These are phyloP conservation scores for Apodemia hepburni DNA, from an alignment of 2,888 invertebrate species.

Conservation along the genomic window DNA sequence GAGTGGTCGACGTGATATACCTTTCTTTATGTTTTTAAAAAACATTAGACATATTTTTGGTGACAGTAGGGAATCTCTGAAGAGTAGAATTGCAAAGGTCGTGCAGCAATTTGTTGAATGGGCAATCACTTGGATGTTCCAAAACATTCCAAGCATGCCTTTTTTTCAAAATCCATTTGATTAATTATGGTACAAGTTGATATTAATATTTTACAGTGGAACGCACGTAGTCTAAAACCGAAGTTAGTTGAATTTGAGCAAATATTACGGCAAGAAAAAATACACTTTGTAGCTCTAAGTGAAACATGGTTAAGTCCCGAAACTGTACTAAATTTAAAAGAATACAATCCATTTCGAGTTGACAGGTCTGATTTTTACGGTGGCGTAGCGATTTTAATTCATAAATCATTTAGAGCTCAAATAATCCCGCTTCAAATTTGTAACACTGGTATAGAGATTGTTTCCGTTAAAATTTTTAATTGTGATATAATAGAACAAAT, in stretches of 20 bases:
- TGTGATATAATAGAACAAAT: background rate
- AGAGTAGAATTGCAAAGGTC: background rate
- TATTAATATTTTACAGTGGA: slow-evolving; percentile 16
- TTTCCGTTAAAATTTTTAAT: background rate
- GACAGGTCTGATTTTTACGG: slow-evolving; percentile 18
- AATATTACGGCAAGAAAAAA: slow-evolving; percentile 5
- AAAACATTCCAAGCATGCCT: background rate
- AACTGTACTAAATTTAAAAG: background rate
- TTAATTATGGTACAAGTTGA: slow-evolving; percentile 1
- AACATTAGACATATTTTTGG: no score
- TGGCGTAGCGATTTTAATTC: slow-evolving; percentile 16
- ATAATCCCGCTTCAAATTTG: background rate
- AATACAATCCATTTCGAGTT: slow-evolving; percentile 13
- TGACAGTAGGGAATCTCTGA: no score
- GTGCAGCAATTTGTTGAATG: background rate
- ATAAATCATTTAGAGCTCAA: slow-evolving; percentile 14
- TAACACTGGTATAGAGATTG: background rate
- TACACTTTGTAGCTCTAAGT: slow-evolving; percentile 9
- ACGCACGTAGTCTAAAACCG: slow-evolving; percentile 9
- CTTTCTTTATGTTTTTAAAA: no score
- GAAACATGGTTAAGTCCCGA: slow-evolving; percentile 15
- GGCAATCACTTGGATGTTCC: background rate
- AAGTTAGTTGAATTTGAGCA: slow-evolving; percentile 1
- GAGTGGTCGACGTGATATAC: no score
- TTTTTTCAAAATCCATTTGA: background rate